Evolutionary conservation across 2,888 invertebrate genomes (phyloP), one percentile per base, ranked within the genome.

Genomic region (Pachliopta kotzebuea): DNA sequence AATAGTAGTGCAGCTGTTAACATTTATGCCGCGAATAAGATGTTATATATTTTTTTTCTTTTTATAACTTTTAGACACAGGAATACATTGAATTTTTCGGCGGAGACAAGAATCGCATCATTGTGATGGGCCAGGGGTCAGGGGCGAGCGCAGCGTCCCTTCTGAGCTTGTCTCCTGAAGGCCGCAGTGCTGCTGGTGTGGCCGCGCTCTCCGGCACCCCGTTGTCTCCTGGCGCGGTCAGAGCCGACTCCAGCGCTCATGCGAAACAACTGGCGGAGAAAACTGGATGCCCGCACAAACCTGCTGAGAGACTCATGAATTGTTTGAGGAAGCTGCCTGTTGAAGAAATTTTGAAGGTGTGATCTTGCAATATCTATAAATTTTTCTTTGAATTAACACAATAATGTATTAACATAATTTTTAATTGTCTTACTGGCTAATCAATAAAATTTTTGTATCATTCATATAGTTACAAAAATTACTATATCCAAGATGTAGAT

Each of bases 71-170:
- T 20, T 60, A 91, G 91, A 81, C 93, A 21, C 87, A 84, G 62
- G 94, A 95, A 69, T 95, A 96, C 76, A 95, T 96, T 45, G 92
- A 93, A 65, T 95, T 94, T 76, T 96, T 96, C 74, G 96, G 96
- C 0, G 96, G 96, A 4, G 94, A 96, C 82, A 94, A 95, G 0
- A 92, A 93, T 24, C 93, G 93, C 70, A 92, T 96, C n/a, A 93
- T 94, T 37, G 93, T 95, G 0, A 94, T 95, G 87, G 96, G 96
- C 0, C 96, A 96, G 76, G 96, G 96, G 1, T 95, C 95, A 0
- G 96, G 96, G 0, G 96, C 95, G 0, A 95, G 95, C 69, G 94
- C 95, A 62, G 96, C 96, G 1, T 93, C 95, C 37, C 92, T 95
- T 66, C 77, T 96, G 21, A 93, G 95, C 0, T 83, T 95, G 79